phyloP scores from a whole-genome alignment of 2,888 invertebrate genomes.

The Drosophila yooni region DNA sequence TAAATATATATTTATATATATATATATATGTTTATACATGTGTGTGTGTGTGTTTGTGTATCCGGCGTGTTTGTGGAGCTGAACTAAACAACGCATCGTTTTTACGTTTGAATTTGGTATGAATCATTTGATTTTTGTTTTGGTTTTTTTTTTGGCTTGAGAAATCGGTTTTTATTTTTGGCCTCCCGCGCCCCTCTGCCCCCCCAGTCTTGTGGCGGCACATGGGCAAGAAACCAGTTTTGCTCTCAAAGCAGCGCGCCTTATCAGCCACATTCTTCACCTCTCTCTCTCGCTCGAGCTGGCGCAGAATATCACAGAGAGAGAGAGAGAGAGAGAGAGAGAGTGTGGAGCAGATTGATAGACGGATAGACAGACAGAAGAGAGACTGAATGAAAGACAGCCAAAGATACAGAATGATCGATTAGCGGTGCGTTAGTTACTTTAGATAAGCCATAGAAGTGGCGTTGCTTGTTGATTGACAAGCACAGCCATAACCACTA shows the following conservation, averaged over 20 bases:
- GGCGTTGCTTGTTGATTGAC: slow-evolving; percentile 66
- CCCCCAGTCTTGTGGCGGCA: neutral
- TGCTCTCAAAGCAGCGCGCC: slow-evolving; percentile 22
- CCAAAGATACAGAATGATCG: slow-evolving; percentile 56
- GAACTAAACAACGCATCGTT: slow-evolving; percentile 66
- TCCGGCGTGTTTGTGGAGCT: slow-evolving; percentile 44
- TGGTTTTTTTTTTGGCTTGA: slow-evolving; percentile 37
- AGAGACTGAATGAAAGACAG: slow-evolving; percentile 22
- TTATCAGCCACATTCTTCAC: slow-evolving; percentile 51
- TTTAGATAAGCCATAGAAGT: slow-evolving; percentile 68
- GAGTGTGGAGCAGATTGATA: neutral
- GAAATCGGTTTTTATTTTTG: slow-evolving; percentile 46
- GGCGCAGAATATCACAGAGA: slow-evolving; percentile 9
- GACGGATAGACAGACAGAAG: neutral
- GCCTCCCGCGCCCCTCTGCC: slow-evolving; percentile 15
- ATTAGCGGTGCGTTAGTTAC: slow-evolving; percentile 63
- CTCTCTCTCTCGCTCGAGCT: slow-evolving; percentile 12
- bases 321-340: neutral
- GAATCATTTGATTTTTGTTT: slow-evolving; percentile 56
- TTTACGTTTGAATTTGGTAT: slow-evolving; percentile 68
- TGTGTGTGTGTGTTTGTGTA: slow-evolving; percentile 29
- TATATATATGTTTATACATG: neutral
- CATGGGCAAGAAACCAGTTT: slow-evolving; percentile 46
- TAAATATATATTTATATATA: too few relatives aligned
- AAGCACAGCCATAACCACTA: slow-evolving; percentile 23